Conservation (phyloP, 2,888 invertebrate species). For the Cybosia mesomella region DNA sequence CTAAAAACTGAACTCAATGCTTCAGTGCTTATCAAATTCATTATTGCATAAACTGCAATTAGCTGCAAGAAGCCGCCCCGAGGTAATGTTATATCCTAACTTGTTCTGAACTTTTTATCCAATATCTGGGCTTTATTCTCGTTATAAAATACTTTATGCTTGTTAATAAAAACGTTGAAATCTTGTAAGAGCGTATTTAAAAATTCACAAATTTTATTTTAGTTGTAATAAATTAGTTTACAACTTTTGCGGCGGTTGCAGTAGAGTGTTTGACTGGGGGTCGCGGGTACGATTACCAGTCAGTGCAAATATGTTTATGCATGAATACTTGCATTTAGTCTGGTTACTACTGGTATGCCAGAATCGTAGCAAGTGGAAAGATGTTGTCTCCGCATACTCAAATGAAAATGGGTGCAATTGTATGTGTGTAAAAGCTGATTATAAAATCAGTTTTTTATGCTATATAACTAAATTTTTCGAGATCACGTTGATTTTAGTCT, state of each 20-base stretch:
- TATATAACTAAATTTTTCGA: too few relatives aligned
- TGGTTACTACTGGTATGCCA: too few relatives aligned
- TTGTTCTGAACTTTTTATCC: conserved; percentile 44
- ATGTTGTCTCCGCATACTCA: too few relatives aligned
- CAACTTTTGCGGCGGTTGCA: too few relatives aligned
- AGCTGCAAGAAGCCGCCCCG: conserved; percentile 49
- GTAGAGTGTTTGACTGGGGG: not conserved
- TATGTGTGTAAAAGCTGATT: too few relatives aligned
- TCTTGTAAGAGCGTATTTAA: conserved; percentile 1
- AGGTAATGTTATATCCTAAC: conserved; percentile 52
- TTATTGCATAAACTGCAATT: conserved; percentile 65
- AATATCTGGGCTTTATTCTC: conserved; percentile 36
- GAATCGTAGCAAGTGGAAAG: too few relatives aligned
- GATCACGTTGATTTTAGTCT: too few relatives aligned
- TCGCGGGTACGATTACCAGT: not conserved
- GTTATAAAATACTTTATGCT: conserved; percentile 27
- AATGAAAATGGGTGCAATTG: too few relatives aligned
- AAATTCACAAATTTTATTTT: not conserved
- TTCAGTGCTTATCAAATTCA: conserved; percentile 62
- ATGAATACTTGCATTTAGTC: not conserved
- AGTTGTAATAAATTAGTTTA: not conserved
- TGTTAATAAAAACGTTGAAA: conserved; percentile 36
- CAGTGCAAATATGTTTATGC: not conserved
- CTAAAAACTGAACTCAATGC: conserved; percentile 54
- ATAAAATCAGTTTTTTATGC: too few relatives aligned